These are phyloP conservation scores for Hyposoter didymator DNA, from an alignment of 2,888 invertebrate species.

Conservation along the genomic window DNA sequence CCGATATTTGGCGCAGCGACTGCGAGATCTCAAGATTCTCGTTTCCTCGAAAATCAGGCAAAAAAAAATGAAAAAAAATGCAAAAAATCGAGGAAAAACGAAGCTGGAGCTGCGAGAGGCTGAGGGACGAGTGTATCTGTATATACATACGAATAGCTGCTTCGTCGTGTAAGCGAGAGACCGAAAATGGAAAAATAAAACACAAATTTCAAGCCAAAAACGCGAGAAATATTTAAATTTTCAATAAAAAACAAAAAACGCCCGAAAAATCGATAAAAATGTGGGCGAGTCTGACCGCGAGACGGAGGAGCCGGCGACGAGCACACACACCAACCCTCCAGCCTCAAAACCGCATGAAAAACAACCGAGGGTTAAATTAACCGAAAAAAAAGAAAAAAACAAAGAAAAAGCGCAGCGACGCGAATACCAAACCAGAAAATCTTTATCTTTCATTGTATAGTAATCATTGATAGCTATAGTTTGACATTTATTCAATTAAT, in stretches of 20 bases:
- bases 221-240: background rate
- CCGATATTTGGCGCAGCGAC: conserved; percentile 67
- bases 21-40: conserved; percentile 20
- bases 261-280: conserved; percentile 39
- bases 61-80: conserved; percentile 31
- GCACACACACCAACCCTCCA: conserved; percentile 71
- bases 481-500: conserved; percentile 82
- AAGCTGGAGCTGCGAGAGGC: conserved; percentile 24
- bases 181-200: conserved; percentile 27
- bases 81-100: background rate
- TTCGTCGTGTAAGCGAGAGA: conserved; percentile 38
- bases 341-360: conserved; percentile 40
- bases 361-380: background rate
- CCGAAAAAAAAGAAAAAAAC: background rate
- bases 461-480: conserved; percentile 83
- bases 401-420: background rate
- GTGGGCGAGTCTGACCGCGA: conserved; percentile 40
- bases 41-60: conserved; percentile 9
- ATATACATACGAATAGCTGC: conserved; percentile 27
- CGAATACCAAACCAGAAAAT: conserved; percentile 67
- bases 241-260: background rate
- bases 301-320: conserved; percentile 68
- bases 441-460: conserved; percentile 83
- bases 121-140: conserved; percentile 44
- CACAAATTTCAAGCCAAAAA: conserved; percentile 12